Percentiles rank a stretch among this genome's conserved stretches.
phyloP scores from a whole-genome alignment of 2,113 vertebrate genomes.

The Lagenorhynchus albirostris region DNA sequence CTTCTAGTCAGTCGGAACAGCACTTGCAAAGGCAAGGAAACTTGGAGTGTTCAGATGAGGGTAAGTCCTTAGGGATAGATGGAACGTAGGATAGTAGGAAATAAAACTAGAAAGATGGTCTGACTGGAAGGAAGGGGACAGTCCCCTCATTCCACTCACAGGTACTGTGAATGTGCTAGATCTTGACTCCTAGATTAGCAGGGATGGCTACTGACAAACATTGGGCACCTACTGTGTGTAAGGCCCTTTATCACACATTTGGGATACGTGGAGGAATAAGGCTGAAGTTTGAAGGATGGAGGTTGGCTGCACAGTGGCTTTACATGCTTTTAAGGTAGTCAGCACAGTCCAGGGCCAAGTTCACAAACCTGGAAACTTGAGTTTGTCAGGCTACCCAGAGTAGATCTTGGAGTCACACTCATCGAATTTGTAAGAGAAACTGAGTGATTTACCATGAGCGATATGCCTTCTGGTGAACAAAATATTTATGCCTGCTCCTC shows the following conservation, averaged over 20 bases:
- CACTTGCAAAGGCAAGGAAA: neutral
- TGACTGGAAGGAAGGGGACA: neutral
- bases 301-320: neutral
- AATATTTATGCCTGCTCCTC: neutral
- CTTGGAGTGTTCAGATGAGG: neutral
- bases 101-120: neutral
- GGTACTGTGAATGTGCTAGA: neutral
- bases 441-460: neutral
- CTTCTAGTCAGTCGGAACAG: neutral
- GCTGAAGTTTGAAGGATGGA: neutral
- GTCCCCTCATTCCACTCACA: neutral
- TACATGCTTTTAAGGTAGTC: neutral
- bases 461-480: neutral
- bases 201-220: neutral
- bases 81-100: neutral
- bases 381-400: neutral
- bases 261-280: neutral
- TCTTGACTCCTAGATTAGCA: neutral
- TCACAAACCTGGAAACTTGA: neutral
- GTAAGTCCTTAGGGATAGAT: neutral
- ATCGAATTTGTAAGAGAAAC: neutral
- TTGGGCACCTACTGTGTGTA: neutral
- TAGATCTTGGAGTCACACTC: neutral
- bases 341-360: neutral
- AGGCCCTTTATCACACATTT: neutral